Evolutionary conservation across 2,113 vertebrate genomes (phyloP), one percentile per base, ranked within the genome.

Genomic region (Sorex fumeus): DNA sequence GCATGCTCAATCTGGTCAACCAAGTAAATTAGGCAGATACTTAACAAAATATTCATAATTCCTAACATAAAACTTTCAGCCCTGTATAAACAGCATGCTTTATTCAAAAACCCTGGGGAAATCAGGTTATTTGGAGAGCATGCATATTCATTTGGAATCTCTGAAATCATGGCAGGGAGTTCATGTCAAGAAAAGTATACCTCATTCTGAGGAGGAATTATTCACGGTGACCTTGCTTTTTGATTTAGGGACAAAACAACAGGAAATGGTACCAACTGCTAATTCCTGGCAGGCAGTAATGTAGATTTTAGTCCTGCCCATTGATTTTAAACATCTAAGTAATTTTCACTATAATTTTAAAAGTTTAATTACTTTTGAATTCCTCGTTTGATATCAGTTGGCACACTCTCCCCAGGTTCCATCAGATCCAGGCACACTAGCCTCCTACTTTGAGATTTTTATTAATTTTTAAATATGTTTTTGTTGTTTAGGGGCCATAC

Each of bases 101-200:
- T 78, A 32, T 74, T 86, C 53, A 47, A 1, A 21, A 36, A 45
- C 91, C 70, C 81, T 66, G 30, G 93, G 93, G 94, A 96, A 96
- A 92, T 93, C 60, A 91, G 18, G 4, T 53, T 84, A 45, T 47
- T 50, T 84, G 47, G 8, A 77, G 74, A 84, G 74, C 78, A 64
- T 18, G 67, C 86, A 93, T 62, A 72, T 69, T 91, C 67, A 93
- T 80, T 74, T 64, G 32, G 72, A 89, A 72, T 50, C 45, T 89
- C 30, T 50, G 57, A 64, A 40, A 75, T 3, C 34, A 40, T 89
- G 90, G 92, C 67, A 84, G 87, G 8, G 82, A 94, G n/a, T 71
- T 92, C 50, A 71, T 30, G 71, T 36, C 43, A 75, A 94, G 40
- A 40, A 13, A 77, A 87, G 69, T 70, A 85, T 1, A 11, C 23